Evolutionary conservation across 2,113 vertebrate genomes (phyloP).

Genomic region (Mormyrus lacerda): DNA sequence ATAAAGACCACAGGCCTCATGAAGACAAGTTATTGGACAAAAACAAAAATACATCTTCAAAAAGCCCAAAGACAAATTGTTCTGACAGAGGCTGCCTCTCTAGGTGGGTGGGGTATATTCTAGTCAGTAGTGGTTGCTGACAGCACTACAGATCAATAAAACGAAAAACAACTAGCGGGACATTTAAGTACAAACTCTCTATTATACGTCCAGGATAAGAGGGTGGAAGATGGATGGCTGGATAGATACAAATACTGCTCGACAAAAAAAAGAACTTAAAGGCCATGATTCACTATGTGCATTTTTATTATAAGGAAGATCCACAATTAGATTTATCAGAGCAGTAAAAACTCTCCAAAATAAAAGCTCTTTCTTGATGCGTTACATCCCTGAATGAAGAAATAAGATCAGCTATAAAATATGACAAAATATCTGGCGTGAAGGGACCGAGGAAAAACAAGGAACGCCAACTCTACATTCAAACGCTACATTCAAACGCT

Average conservation of each 20-base stretch:
- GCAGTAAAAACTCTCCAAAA: neutral
- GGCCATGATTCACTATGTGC: neutral
- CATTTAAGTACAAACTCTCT: neutral
- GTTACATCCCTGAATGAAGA: neutral
- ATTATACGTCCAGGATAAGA: neutral
- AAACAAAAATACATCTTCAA: neutral
- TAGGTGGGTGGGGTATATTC: neutral
- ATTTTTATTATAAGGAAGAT: neutral
- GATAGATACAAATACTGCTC: neutral
- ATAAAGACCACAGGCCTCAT: neutral
- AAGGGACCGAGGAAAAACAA: neutral
- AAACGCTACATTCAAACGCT: neutral
- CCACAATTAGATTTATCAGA: neutral
- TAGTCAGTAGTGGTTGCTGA: neutral
- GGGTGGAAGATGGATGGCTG: neutral
- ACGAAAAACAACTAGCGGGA: neutral
- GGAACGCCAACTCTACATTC: neutral
- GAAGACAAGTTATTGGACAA: neutral
- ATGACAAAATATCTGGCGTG: neutral
- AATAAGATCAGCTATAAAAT: neutral
- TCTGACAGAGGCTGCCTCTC: neutral
- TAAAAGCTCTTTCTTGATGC: neutral
- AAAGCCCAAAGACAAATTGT: neutral
- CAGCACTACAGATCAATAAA: neutral
- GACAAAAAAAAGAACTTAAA: neutral